A percentile compares a stretch with the other conserved stretches of the same genome.
phyloP scores from a whole-genome alignment of 2,113 vertebrate species.

The Alligator sinensis region DNA sequence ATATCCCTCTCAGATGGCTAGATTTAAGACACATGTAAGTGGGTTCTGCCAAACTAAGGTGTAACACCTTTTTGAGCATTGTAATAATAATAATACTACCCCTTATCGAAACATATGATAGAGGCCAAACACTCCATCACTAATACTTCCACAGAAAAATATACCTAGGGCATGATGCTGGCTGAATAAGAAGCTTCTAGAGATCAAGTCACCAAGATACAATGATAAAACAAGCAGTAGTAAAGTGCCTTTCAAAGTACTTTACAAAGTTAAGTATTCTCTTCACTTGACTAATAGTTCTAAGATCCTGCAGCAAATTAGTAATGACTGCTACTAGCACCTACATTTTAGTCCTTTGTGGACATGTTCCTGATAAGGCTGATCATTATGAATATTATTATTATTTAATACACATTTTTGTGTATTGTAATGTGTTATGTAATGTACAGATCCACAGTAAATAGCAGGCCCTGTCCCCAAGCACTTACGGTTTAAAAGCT shows the following conservation, averaged over 20 bases:
- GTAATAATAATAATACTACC: background rate
- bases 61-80: background rate
- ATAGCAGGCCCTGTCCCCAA: rapidly evolving
- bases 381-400: background rate
- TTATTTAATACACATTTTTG: background rate
- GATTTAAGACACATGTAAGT: rapidly evolving
- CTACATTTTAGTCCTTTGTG: background rate
- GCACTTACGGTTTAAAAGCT: background rate
- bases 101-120: background rate
- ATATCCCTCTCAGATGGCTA: background rate
- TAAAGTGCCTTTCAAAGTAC: background rate
- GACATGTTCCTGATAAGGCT: background rate
- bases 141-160: background rate
- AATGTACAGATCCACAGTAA: background rate
- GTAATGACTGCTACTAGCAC: background rate
- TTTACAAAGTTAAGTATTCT: background rate
- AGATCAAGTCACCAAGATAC: background rate
- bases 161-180: background rate
- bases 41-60: background rate
- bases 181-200: background rate
- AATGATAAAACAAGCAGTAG: background rate
- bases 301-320: background rate
- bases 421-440: background rate
- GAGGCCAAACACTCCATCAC: background rate
- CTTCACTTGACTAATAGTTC: background rate